Evolutionary conservation across 2,888 invertebrate genomes (phyloP).

Genomic region (Dasysyrphus tricinctus): DNA sequence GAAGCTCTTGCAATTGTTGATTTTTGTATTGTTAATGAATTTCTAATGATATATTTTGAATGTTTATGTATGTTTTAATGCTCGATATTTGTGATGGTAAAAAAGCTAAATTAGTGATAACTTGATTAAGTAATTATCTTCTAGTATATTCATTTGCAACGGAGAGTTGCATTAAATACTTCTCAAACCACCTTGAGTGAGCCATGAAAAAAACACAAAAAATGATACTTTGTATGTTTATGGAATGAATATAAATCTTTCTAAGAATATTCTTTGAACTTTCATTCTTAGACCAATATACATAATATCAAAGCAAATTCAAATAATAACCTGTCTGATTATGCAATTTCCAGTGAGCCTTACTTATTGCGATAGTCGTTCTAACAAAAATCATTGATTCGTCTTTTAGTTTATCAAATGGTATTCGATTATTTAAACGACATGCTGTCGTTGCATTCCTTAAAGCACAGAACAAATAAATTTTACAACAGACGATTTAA

Average conservation of each 20-base stretch:
- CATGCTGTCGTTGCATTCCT: too few species aligned
- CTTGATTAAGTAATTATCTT: background rate
- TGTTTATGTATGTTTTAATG: slow-evolving; percentile 11
- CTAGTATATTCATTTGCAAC: background rate
- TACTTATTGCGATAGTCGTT: too few species aligned
- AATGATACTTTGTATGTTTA: background rate
- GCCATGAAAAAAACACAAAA: background rate
- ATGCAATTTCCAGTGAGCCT: too few species aligned
- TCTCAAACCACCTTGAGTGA: background rate
- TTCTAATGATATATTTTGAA: slow-evolving; percentile 39
- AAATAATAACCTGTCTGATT: too few species aligned
- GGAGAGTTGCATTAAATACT: background rate
- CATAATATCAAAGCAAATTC: too few species aligned
- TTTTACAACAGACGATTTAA: too few species aligned
- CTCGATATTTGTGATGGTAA: slow-evolving; percentile 3
- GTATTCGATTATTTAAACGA: too few species aligned
- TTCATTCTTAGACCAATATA: too few species aligned
- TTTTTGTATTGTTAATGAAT: slow-evolving; percentile 53
- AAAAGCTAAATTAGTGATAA: background rate
- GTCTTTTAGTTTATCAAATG: too few species aligned
- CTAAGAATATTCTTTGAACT: too few species aligned
- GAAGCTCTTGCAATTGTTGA: slow-evolving; percentile 65
- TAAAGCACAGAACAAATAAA: too few species aligned
- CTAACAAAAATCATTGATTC: too few species aligned
- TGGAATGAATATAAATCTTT: background rate